phyloP scores from a whole-genome alignment of 2,113 vertebrate genomes.

The Dascyllus trimaculatus region DNA sequence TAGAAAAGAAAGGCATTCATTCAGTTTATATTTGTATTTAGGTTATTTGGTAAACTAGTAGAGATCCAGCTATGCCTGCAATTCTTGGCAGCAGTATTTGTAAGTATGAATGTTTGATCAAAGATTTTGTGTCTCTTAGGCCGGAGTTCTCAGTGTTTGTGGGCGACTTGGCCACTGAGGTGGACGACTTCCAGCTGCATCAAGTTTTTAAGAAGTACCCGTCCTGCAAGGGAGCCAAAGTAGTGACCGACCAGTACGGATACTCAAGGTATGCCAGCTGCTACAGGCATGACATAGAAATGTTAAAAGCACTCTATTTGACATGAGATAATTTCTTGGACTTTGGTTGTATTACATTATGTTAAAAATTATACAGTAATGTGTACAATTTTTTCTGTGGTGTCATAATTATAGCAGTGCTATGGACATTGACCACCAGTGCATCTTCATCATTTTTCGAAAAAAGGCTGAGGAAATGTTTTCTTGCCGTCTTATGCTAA shows the following conservation, averaged over 20 bases:
- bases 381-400: slow-evolving; percentile 29
- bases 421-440: slow-evolving; percentile 68
- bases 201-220: slow-evolving; percentile 93
- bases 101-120: neutral
- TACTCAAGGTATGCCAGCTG: slow-evolving; percentile 88
- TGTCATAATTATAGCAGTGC: slow-evolving; percentile 58
- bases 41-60: too few species aligned
- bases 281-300: neutral
- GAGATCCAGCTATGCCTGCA: too few species aligned
- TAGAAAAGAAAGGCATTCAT: too few species aligned
- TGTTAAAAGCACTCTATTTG: neutral
- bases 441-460: slow-evolving; percentile 70
- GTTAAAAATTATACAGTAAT: slow-evolving; percentile 32
- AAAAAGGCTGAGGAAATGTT: slow-evolving; percentile 75
- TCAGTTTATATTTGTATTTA: too few species aligned
- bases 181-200: slow-evolving; percentile 92
- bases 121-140: slow-evolving; percentile 64
- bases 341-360: neutral
- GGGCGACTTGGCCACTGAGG: slow-evolving; percentile 91
- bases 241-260: slow-evolving; percentile 91
- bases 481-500: slow-evolving; percentile 83
- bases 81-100: too few species aligned
- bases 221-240: slow-evolving; percentile 93
- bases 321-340: neutral
- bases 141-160: slow-evolving; percentile 93